Evolutionary conservation across 2,888 invertebrate species (phyloP), one percentile per base, ranked within the genome.

Genomic region (Lottia scabra): DNA sequence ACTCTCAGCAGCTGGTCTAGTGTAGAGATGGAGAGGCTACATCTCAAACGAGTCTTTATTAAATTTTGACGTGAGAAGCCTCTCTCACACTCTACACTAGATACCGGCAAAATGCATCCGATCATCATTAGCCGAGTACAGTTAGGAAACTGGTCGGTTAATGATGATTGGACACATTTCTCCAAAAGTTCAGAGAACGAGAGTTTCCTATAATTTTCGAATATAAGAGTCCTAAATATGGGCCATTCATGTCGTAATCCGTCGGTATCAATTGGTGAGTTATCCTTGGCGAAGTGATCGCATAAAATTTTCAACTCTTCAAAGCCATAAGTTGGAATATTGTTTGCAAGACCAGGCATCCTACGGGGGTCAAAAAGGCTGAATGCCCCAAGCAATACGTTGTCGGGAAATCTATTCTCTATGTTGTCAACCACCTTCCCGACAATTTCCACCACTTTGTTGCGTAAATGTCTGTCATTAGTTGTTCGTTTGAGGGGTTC

Each of bases 1-100:
- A 66, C n/a, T 16, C 66, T 38, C 8, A 66, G 13, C 1, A 66
- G 45, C 16, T 44, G 15, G 19, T 66, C 66, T 1, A 6, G 45
- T 66, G 66, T 16, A 23, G 23, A 15, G n/a, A n/a, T 38, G 13
- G 23, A 16, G 45, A 66, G 43, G 0, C 43, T 1, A n/a, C 43
- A 38, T 45, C 66, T n/a, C 16, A 43, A 8, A 5, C 43, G 5
- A 23, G 16, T 43, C 16, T 66, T 66, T 8, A 30, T 66, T 19
- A 66, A 43, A 1, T 66, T 66, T 19, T 66, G 66, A n/a, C 66
- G 27, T 43, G 43, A 66, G 23, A 66, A 8, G 15, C 66, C 66
- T 38, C 66, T 66, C 44, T 38, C 66, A 30, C 66, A 66, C 38
- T 66, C 66, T 19, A 66, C 66, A 19, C 13, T 66, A 16, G 66